Base-by-base conservation (phyloP, 2,113 vertebrate species). In the Nycticebus coucang region DNA sequence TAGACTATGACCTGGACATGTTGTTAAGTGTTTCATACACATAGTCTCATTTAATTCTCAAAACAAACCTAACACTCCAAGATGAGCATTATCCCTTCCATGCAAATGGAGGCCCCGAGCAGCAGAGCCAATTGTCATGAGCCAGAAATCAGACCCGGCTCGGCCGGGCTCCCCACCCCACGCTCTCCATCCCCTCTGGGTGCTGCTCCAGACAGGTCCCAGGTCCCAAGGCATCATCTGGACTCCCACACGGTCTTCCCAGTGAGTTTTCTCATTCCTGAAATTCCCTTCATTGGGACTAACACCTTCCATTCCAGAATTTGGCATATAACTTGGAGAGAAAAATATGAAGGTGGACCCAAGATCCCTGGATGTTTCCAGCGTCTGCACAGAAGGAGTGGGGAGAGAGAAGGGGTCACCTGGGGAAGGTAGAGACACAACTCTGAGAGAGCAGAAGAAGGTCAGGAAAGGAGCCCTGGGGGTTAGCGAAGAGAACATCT, bases 261-360 rank as follows among this genome's bases (percentile, higher is more conserved):
- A 62, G 1, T 13, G 64, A 53, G 17, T 33, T 64, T 55, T 80
- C 80, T 90, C 19, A 33, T 74, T 41, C 41, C 72, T 87, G 71
- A 77, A 82, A 72, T 89, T 59, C 33, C 21, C n/a, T 83, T 64
- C 24, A 12, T 21, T 37, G 53, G 6, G 10, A 75, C 28, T 64
- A 72, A 41, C 22, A 78, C 33, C 37, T 69, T 87, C 30, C 28
- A 72, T 80, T 89, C 37, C 33, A 59, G 19, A 57, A 64, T 64
- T 84, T 82, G 57, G 60, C 88, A 80, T n/a, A 41, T 87, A 33
- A 83, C 35, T 77, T 94, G 30, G 53, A 83, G 94, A 78, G 68
- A 59, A 85, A 88, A 82, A 12, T n/a, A 33, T 9, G 62, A 75
- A 45, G 45, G 72, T 50, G 62, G 19, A 28, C 59, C 41, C 62